These are phyloP conservation scores for Dasypus novemcinctus DNA, from an alignment of 2,113 vertebrate genomes.

Conservation along the genomic window DNA sequence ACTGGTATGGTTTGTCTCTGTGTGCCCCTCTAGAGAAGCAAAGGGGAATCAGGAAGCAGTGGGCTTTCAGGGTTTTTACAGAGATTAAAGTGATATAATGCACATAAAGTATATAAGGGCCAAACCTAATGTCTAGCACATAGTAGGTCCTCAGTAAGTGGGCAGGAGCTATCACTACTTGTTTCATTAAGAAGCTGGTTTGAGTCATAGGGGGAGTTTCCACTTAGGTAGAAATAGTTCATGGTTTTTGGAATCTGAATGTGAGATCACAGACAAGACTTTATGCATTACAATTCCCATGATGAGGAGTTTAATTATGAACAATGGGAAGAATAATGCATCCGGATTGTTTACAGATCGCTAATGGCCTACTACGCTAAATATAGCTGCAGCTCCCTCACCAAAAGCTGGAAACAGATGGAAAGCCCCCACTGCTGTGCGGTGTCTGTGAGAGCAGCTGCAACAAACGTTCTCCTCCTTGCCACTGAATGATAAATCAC, in stretches of 20 bases:
- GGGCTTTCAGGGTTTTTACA: not conserved
- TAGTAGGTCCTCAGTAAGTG: not conserved
- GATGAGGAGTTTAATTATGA: slow-evolving; percentile 78
- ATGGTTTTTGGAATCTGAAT: slow-evolving; percentile 1
- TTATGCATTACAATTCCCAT: slow-evolving; percentile 12
- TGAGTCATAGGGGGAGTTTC: not conserved
- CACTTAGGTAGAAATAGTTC: not conserved
- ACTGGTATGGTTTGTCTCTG: not conserved
- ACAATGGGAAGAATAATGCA: slow-evolving; percentile 67
- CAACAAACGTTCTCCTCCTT: slow-evolving; percentile 73
- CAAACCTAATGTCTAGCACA: not conserved
- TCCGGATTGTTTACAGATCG: slow-evolving; percentile 77
- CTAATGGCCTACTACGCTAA: slow-evolving; percentile 73
- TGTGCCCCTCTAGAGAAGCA: not conserved
- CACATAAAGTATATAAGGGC: not conserved
- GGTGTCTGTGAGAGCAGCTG: slow-evolving; percentile 72
- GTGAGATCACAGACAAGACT: slow-evolving; percentile 57
- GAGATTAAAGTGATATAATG: not conserved
- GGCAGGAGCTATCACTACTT: not conserved
- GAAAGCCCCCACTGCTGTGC: slow-evolving; percentile 19
- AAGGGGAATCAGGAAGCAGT: not conserved
- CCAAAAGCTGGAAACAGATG: slow-evolving; percentile 49
- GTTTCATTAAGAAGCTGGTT: not conserved
- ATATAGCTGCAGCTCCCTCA: slow-evolving; percentile 68
- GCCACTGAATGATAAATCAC: slow-evolving; percentile 80